These are phyloP conservation scores for Callospermophilus lateralis DNA, from an alignment of 2,113 vertebrate genomes.

Conservation along the genomic window DNA sequence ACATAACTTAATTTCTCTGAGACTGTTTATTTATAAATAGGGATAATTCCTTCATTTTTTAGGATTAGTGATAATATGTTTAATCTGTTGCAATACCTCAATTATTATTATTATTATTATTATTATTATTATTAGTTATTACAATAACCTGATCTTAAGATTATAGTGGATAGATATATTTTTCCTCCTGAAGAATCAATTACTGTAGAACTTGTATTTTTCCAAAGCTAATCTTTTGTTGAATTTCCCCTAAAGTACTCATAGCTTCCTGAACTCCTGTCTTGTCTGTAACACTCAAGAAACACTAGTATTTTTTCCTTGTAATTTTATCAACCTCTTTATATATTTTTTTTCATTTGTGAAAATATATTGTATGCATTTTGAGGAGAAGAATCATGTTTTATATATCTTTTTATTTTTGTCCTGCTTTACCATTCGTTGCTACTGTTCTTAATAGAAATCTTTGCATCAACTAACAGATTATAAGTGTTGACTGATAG, in stretches of 20 bases:
- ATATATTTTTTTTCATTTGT: not conserved
- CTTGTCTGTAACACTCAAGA: not conserved
- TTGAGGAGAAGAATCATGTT: slow-evolving; percentile 26
- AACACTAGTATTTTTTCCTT: not conserved
- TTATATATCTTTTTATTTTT: not conserved
- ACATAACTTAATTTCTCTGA: slow-evolving; percentile 22
- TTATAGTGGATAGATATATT: not conserved
- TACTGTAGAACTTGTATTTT: not conserved
- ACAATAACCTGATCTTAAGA: slow-evolving; percentile 4
- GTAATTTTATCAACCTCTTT: slow-evolving; percentile 4
- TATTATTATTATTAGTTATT: not conserved
- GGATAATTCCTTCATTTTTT: not conserved
- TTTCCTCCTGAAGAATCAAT: not conserved
- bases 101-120: not conserved
- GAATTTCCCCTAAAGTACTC: not conserved
- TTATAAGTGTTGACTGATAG: not conserved
- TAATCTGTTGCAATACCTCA: not conserved
- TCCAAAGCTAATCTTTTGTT: slow-evolving; percentile 24
- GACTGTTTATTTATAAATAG: not conserved
- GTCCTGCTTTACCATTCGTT: not conserved
- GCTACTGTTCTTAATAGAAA: not conserved
- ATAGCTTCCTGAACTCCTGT: not conserved
- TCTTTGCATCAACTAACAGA: not conserved
- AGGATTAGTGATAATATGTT: not conserved
- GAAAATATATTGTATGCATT: not conserved